Percentiles rank a stretch among this genome's conserved stretches.
Evolutionary conservation across 2,888 invertebrate species (phyloP).

Genomic region (Protodeltote pygarga): DNA sequence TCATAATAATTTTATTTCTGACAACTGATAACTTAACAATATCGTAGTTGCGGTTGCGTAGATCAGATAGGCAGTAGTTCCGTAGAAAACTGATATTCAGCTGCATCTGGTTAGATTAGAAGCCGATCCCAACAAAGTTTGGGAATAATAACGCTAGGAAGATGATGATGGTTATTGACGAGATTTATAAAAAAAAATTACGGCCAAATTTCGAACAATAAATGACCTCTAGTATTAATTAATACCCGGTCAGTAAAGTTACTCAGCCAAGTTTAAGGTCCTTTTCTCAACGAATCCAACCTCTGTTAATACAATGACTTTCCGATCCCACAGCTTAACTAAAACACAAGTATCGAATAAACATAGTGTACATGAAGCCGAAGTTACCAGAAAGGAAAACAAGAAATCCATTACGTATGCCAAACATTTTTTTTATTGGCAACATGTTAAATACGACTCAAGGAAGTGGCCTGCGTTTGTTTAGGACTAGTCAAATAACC

Average conservation of each 20-base stretch:
- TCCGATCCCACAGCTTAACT: constrained; percentile 20
- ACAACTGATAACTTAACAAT: too few relatives aligned
- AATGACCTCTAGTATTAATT: too few relatives aligned
- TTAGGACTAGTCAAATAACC: constrained; percentile 65
- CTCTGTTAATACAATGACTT: constrained; percentile 21
- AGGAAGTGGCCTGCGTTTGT: constrained; percentile 64
- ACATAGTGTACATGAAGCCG: constrained; percentile 28
- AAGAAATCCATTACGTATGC: constrained; percentile 68
- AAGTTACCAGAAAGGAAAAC: constrained; percentile 57
- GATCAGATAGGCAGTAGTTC: too few relatives aligned
- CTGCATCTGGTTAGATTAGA: too few relatives aligned
- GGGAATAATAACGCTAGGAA: too few relatives aligned
- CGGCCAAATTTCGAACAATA: too few relatives aligned
- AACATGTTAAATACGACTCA: constrained; percentile 69
- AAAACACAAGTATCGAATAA: constrained; percentile 40
- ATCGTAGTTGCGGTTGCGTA: too few relatives aligned
- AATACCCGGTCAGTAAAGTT: constrained; percentile 2
- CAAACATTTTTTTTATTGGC: constrained; percentile 72
- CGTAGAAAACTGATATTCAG: too few relatives aligned
- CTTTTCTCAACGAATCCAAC: neutral
- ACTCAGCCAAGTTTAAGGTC: constrained; percentile 1
- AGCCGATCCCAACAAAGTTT: too few relatives aligned
- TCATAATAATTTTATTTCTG: too few relatives aligned
- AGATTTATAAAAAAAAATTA: too few relatives aligned
- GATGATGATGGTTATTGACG: too few relatives aligned